Evolutionary conservation across 2,113 vertebrate genomes (phyloP).

Genomic region (Upupa epops): DNA sequence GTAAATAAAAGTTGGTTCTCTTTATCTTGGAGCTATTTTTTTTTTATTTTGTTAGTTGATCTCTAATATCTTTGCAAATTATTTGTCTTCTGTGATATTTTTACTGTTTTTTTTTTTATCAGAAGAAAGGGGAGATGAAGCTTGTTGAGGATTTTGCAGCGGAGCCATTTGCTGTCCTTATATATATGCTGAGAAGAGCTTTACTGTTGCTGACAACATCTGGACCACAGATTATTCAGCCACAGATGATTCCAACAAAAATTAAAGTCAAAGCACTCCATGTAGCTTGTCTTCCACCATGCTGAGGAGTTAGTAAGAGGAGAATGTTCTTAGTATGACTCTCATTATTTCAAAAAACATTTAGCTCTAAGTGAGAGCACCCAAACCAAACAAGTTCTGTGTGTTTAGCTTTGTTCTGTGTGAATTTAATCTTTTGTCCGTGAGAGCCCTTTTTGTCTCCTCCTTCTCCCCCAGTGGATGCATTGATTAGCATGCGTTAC

Average conservation of each 20-base stretch:
- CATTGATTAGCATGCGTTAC: not conserved
- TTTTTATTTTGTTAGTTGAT: not conserved
- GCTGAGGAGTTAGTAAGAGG: not conserved
- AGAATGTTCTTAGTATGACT: constrained; percentile 39
- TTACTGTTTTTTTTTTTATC: not conserved
- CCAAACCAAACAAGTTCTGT: not conserved
- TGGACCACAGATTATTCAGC: constrained; percentile 40
- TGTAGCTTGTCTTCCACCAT: constrained; percentile 41
- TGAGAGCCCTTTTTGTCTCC: not conserved
- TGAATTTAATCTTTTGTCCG: not conserved
- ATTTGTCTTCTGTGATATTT: not conserved
- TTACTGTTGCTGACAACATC: constrained; percentile 40
- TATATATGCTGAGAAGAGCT: not conserved
- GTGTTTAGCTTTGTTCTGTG: constrained; percentile 22
- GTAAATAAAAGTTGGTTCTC: not conserved
- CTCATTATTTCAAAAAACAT: constrained; percentile 54
- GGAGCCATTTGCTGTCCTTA: not conserved
- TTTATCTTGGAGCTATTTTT: not conserved
- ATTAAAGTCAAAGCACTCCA: constrained; percentile 39
- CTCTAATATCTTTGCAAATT: not conserved
- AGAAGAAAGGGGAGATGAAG: too few species aligned
- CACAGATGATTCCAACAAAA: constrained; percentile 29
- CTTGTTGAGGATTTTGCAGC: not conserved
- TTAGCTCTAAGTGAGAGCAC: constrained; percentile 35
- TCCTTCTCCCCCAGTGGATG: not conserved